Conservation (phyloP, 2,113 vertebrate genomes). For the Myiagra hebetior region DNA sequence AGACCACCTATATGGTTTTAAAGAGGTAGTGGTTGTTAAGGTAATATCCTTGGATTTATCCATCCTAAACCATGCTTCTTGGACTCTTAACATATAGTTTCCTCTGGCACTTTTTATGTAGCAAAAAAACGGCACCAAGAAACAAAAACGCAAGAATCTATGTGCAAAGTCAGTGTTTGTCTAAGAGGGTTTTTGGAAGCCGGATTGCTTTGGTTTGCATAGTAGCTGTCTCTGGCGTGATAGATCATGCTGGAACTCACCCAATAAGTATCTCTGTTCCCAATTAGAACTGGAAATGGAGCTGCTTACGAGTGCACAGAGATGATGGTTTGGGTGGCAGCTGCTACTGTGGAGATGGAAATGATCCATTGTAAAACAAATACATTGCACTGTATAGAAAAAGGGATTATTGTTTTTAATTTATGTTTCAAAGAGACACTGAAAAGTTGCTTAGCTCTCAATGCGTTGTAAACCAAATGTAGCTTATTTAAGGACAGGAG, state of each 20-base stretch:
- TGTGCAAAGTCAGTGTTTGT: slow-evolving; percentile 73
- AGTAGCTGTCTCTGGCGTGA: slow-evolving; percentile 77
- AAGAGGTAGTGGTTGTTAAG: slow-evolving; percentile 56
- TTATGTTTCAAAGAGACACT: slow-evolving; percentile 40
- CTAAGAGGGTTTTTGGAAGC: slow-evolving; percentile 72
- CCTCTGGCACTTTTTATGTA: not conserved
- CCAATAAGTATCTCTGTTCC: slow-evolving; percentile 79
- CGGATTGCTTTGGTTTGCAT: slow-evolving; percentile 73
- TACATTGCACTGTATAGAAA: slow-evolving; percentile 55
- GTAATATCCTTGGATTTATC: slow-evolving; percentile 41
- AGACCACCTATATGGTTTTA: slow-evolving; percentile 67
- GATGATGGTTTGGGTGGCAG: slow-evolving; percentile 75
- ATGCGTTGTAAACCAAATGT: not conserved
- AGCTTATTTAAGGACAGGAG: not conserved
- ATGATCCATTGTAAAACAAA: slow-evolving; percentile 69
- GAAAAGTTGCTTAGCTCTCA: slow-evolving; percentile 39
- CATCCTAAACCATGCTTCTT: not conserved
- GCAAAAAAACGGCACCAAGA: not conserved
- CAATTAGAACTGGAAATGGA: slow-evolving; percentile 79
- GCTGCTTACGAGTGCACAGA: slow-evolving; percentile 63
- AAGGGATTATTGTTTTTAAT: slow-evolving; percentile 42
- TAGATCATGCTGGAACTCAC: slow-evolving; percentile 77
- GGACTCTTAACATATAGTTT: not conserved
- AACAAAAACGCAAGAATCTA: slow-evolving; percentile 10
- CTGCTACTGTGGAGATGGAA: slow-evolving; percentile 75